Percentiles rank a stretch among this genome's conserved stretches.
These are phyloP conservation scores for Cabera pusaria DNA, from an alignment of 2,888 invertebrate genomes.

Conservation along the genomic window DNA sequence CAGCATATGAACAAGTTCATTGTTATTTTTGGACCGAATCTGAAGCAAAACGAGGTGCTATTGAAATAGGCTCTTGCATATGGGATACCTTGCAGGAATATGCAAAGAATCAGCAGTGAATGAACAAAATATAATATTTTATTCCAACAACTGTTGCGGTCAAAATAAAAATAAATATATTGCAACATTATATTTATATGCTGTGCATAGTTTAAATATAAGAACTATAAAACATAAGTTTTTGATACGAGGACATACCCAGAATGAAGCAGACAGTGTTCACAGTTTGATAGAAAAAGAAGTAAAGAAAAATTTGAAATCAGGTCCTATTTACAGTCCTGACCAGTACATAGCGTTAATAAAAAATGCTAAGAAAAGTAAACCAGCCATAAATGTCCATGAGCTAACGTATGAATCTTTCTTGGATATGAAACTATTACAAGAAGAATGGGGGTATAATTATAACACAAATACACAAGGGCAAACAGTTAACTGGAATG, in stretches of 20 bases:
- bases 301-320: constrained; percentile 16
- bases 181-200: no score
- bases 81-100: no score
- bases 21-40: no score
- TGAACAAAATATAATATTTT: no score
- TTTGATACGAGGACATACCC: no score
- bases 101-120: no score
- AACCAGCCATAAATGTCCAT: constrained; percentile 26
- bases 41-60: no score
- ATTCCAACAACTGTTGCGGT: background rate
- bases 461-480: constrained; percentile 25
- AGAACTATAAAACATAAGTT: no score
- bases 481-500: constrained; percentile 29
- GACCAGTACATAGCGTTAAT: constrained; percentile 17
- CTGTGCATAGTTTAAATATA: no score
- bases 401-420: constrained; percentile 27
- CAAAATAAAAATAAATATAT: background rate
- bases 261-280: no score
- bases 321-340: constrained; percentile 17
- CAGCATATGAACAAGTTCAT: no score
- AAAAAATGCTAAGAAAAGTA: constrained; percentile 19
- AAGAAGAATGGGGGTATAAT: constrained; percentile 34
- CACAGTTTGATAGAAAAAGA: constrained; percentile 15
- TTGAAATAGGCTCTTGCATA: no score
- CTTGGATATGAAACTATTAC: constrained; percentile 25